phyloP scores from a whole-genome alignment of 2,888 invertebrate species.

The Epinotia nisella region DNA sequence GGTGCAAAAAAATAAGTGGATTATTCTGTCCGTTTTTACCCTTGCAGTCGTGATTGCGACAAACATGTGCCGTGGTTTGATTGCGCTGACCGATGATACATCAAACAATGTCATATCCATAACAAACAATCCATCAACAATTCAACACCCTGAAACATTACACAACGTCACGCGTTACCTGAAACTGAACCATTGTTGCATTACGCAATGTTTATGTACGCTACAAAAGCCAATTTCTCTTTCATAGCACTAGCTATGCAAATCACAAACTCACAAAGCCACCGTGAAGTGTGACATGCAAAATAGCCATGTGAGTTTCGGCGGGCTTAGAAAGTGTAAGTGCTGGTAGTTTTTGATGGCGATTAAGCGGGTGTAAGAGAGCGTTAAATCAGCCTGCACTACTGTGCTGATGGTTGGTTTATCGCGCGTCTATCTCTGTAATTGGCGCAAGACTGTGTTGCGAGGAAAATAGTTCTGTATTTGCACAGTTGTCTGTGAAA shows the following conservation, averaged over 20 bases:
- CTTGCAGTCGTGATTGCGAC: not conserved
- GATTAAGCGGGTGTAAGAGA: slow-evolving; percentile 23
- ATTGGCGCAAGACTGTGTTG: not conserved
- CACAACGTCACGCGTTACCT: slow-evolving; percentile 24
- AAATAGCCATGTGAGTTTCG: slow-evolving; percentile 46
- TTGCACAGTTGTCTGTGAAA: not conserved
- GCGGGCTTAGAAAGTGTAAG: slow-evolving; percentile 47
- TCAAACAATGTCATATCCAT: not conserved
- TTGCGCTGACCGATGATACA: not conserved
- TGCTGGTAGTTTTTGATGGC: slow-evolving; percentile 17
- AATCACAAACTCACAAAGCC: slow-evolving; percentile 53
- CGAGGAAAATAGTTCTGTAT: not conserved
- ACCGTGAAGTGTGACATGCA: slow-evolving; percentile 50
- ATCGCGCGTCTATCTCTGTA: not conserved
- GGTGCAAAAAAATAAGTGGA: too few relatives aligned
- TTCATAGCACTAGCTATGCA: slow-evolving; percentile 52
- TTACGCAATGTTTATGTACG: slow-evolving; percentile 32
- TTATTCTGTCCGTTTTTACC: not conserved
- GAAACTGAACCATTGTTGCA: slow-evolving; percentile 34
- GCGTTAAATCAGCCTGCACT: slow-evolving; percentile 21
- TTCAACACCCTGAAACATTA: slow-evolving; percentile 23
- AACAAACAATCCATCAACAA: slow-evolving; percentile 3
- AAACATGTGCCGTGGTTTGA: not conserved
- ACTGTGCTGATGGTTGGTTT: not conserved
- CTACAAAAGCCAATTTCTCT: slow-evolving; percentile 50